Base-by-base conservation (phyloP, 2,797 vertebrate genomes). In the Sibirionetta formosa region DNA sequence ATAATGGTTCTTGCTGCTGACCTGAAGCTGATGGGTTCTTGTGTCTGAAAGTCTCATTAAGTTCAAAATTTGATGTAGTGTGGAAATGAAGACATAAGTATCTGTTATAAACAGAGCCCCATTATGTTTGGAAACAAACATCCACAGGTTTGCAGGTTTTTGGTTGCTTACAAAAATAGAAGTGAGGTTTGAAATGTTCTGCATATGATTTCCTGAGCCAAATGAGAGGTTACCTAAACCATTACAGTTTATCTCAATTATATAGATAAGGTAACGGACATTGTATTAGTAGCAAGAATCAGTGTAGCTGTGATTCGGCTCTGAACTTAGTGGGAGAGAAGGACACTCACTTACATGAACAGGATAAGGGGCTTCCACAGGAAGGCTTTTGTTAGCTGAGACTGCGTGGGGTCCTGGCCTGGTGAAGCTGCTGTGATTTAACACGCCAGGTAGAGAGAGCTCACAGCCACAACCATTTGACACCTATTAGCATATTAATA, bases 401-500 rank as follows among this genome's bases (percentile, higher is more conserved):
- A 15, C 50, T 50, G 48, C 23, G 23, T 13, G 22, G 35, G 14
- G 18, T 50, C 69, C 33, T 81, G 23, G 81, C 26, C 18, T 51
- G 12, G 51, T 72, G 48, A 78, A 88, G 78, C 9, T 53, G 33
- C 36, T 63, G 23, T 46, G 72, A 51, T 76, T 15, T 42, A 63
- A 94, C 85, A 42, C 2, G 5, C 22, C 57, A 65, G 29, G 16
- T 1, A 42, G 36, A 83, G 80, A 68, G 42, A 80, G n/a, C 26
- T 90, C 40, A 65, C 1, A 1, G 51, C 40, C 82, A 69, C 66
- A 46, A 35, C 18, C 57, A 51, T 58, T 69, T 50, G 61, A 24
- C 78, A 61, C 33, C 71, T 71, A 22, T 71, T 53, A 71, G 65
- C 77, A 69, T 48, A 93, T 88, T 92, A 77, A 65, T 51, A 95